phyloP scores from a whole-genome alignment of 2,888 invertebrate species.

The Tetragonula carbonaria region DNA sequence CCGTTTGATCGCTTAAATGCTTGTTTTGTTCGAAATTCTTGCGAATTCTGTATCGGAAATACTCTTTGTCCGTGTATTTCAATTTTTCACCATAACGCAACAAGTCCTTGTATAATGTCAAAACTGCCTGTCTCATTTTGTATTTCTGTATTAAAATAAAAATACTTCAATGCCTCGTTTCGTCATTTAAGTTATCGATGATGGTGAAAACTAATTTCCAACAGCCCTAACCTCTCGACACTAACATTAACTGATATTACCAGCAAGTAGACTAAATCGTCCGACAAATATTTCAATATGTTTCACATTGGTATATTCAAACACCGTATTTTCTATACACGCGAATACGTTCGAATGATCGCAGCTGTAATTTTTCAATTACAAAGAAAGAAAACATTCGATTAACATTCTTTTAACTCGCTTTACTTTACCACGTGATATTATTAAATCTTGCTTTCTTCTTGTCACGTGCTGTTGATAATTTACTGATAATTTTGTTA shows the following conservation, averaged over 20 bases:
- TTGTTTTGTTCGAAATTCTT: constrained; percentile 90
- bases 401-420: neutral
- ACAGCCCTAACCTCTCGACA: neutral
- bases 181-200: neutral
- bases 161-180: neutral
- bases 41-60: constrained; percentile 89
- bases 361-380: neutral
- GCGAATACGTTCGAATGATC: too few species aligned
- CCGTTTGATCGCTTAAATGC: constrained; percentile 84
- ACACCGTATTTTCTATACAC: neutral
- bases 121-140: constrained; percentile 81
- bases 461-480: neutral
- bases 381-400: too few species aligned
- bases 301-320: neutral
- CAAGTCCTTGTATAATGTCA: constrained; percentile 92
- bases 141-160: constrained; percentile 9
- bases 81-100: constrained; percentile 91
- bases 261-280: neutral
- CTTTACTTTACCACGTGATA: neutral
- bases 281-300: neutral
- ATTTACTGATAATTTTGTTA: neutral
- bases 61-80: constrained; percentile 91
- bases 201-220: neutral
- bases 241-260: neutral
- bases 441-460: neutral